These are phyloP conservation scores for Melanostoma scalare DNA, from an alignment of 2,888 invertebrate species.

Conservation along the genomic window DNA sequence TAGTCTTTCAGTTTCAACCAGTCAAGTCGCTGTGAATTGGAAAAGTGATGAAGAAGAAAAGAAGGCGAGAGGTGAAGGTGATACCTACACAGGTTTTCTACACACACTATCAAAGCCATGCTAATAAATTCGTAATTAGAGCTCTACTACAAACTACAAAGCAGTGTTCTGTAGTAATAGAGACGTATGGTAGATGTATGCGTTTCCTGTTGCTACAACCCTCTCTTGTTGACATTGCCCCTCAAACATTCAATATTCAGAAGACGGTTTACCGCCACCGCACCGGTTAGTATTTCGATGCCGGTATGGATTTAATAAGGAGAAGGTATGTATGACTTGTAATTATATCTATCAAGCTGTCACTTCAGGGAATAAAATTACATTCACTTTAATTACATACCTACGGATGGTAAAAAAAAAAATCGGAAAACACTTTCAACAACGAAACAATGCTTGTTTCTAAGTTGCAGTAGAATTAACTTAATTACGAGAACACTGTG, in stretches of 20 bases:
- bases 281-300: neutral
- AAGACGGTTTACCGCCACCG: slow-evolving; percentile 22
- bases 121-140: slow-evolving; percentile 62
- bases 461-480: slow-evolving; percentile 51
- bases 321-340: slow-evolving; percentile 26
- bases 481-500: slow-evolving; percentile 40
- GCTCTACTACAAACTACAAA: slow-evolving; percentile 46
- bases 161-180: slow-evolving; percentile 11
- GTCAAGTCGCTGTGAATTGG: slow-evolving; percentile 11
- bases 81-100: slow-evolving; percentile 22
- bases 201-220: slow-evolving; percentile 1
- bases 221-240: slow-evolving; percentile 53
- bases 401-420: neutral
- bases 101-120: slow-evolving; percentile 8
- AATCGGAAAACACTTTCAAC: slow-evolving; percentile 2
- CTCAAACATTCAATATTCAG: slow-evolving; percentile 32
- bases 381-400: slow-evolving; percentile 35
- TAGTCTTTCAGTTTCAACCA: slow-evolving; percentile 49
- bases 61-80: slow-evolving; percentile 22
- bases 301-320: slow-evolving; percentile 15
- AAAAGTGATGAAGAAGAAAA: neutral
- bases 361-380: slow-evolving; percentile 47
- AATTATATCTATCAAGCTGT: slow-evolving; percentile 58
- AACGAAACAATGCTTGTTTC: slow-evolving; percentile 38
- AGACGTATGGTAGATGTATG: neutral